Conservation (phyloP, 2,113 vertebrate genomes). For the Heptranchias perlo region DNA sequence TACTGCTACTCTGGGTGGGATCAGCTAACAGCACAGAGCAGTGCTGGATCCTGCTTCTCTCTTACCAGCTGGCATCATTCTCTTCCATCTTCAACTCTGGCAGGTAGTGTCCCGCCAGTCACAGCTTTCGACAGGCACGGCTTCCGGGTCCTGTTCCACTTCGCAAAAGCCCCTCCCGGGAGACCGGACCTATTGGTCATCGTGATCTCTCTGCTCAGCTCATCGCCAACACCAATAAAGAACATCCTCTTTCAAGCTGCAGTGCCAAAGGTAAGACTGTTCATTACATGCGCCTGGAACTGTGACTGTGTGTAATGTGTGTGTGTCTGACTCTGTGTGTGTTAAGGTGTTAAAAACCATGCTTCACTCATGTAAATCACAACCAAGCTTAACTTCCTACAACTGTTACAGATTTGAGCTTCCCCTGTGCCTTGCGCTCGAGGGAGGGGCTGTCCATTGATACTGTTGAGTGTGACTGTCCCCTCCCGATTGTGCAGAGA, state of each 20-base stretch:
- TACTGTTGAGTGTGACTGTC: background rate
- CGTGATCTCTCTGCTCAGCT: conserved; percentile 76
- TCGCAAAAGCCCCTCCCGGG: conserved; percentile 59
- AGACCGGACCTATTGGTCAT: conserved; percentile 64
- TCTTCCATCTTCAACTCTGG: conserved; percentile 22
- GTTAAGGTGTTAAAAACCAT: background rate
- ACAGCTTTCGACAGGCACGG: conserved; percentile 64
- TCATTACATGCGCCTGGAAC: background rate
- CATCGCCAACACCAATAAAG: conserved; percentile 61
- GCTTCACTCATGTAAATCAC: background rate
- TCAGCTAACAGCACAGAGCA: background rate
- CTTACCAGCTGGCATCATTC: background rate
- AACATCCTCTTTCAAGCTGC: conserved; percentile 72
- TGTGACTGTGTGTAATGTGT: no score
- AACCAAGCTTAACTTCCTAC: no score
- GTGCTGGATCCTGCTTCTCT: background rate
- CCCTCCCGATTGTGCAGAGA: background rate
- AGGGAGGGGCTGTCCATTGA: background rate
- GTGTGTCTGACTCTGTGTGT: background rate
- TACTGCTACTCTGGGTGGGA: background rate
- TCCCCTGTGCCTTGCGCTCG: background rate
- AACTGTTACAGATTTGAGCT: background rate
- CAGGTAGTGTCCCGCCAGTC: conserved; percentile 67
- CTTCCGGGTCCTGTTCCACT: conserved; percentile 72
- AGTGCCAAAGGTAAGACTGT: conserved; percentile 70